phyloP scores from a whole-genome alignment of 2,888 invertebrate genomes.

The Conistra vaccinii region DNA sequence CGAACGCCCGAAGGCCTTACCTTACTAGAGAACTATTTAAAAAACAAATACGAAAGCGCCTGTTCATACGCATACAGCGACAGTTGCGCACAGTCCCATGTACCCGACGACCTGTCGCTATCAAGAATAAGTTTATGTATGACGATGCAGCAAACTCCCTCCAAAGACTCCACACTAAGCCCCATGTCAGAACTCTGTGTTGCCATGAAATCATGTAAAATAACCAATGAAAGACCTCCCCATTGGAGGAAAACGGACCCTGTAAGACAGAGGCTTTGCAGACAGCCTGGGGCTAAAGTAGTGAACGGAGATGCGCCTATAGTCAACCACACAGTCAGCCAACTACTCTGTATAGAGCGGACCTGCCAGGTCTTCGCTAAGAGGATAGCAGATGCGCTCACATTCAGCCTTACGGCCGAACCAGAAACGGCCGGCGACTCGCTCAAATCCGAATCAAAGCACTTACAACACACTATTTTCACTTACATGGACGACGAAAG shows the following conservation, averaged over 20 bases:
- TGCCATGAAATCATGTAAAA: conserved; percentile 90
- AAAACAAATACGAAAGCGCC: conserved; percentile 87
- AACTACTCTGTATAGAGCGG: conserved; percentile 84
- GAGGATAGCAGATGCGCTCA: conserved; percentile 92
- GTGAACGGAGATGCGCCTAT: conserved; percentile 78
- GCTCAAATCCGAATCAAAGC: conserved; percentile 92
- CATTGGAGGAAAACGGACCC: conserved; percentile 84
- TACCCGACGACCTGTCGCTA: conserved; percentile 79
- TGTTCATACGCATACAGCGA: conserved; percentile 83
- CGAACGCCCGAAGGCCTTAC: conserved; percentile 93
- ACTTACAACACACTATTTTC: conserved; percentile 92
- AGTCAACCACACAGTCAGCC: conserved; percentile 84
- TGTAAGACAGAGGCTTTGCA: conserved; percentile 78
- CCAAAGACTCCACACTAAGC: conserved; percentile 79
- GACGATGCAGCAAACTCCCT: conserved; percentile 71
- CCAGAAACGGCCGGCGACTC: conserved; percentile 90
- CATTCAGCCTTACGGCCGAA: conserved; percentile 90
- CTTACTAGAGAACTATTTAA: conserved; percentile 94
- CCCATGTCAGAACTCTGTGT: conserved; percentile 91
- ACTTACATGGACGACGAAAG: conserved; percentile 93
- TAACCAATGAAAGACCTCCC: conserved; percentile 82
- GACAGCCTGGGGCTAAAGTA: conserved; percentile 78
- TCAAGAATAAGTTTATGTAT: conserved; percentile 80
- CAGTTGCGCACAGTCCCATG: conserved; percentile 77
- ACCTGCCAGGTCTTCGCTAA: conserved; percentile 92